Percentiles rank a stretch among this genome's conserved stretches.
Evolutionary conservation across 2,797 vertebrate species (phyloP).

Genomic region (Sebastes vulpes): DNA sequence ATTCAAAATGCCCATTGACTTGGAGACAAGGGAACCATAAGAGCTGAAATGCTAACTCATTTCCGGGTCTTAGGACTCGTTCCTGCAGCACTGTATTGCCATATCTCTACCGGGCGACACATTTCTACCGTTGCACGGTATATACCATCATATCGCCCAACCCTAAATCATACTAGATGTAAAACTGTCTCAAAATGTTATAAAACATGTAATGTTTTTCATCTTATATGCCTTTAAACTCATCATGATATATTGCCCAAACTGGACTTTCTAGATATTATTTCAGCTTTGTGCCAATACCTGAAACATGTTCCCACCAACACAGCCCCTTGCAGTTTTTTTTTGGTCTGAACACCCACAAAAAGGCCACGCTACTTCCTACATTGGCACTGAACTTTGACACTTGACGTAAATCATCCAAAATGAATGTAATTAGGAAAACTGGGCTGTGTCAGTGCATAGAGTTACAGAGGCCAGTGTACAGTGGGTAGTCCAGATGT

Average conservation of each 20-base stretch:
- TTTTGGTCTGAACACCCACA: neutral
- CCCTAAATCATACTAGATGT: too few relatives aligned
- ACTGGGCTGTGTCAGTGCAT: neutral
- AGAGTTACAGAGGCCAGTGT: neutral
- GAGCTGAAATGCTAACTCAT: too few relatives aligned
- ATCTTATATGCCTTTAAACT: neutral
- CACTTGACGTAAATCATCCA: neutral
- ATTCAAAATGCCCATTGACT: too few relatives aligned
- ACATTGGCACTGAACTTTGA: neutral
- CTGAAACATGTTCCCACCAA: too few relatives aligned
- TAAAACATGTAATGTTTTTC: neutral
- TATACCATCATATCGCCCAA: too few relatives aligned
- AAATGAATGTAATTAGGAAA: neutral
- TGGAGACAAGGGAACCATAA: too few relatives aligned
- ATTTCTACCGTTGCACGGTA: too few relatives aligned
- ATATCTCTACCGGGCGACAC: too few relatives aligned
- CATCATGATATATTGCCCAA: neutral
- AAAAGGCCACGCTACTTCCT: neutral
- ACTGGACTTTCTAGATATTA: neutral
- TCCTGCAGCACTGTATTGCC: too few relatives aligned
- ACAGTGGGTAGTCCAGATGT: constrained; percentile 15
- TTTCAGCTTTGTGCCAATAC: too few relatives aligned
- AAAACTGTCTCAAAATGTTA: neutral
- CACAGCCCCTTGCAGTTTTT: neutral
- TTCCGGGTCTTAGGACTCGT: too few relatives aligned